Conservation (phyloP, 2,888 invertebrate species). For the Chloroclysta siterata region DNA sequence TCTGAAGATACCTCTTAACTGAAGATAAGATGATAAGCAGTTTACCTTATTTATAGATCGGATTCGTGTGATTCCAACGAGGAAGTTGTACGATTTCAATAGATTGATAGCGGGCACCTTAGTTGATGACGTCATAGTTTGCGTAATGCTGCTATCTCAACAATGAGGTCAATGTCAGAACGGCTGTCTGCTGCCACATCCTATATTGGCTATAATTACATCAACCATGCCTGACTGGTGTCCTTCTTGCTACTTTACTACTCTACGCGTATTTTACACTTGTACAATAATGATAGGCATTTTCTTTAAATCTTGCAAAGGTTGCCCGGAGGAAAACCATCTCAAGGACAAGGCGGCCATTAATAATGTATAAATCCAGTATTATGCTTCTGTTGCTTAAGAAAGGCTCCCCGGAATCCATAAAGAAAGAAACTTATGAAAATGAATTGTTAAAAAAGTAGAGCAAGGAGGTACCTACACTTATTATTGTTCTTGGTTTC, state of each 20-base stretch:
- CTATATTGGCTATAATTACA: constrained; percentile 28
- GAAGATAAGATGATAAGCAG: neutral
- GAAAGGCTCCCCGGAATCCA: too few relatives aligned
- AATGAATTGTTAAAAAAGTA: too few relatives aligned
- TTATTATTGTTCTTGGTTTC: too few relatives aligned
- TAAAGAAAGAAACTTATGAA: too few relatives aligned
- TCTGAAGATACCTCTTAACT: constrained; percentile 3
- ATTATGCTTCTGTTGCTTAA: too few relatives aligned
- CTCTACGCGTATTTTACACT: neutral
- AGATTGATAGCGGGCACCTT: constrained; percentile 36
- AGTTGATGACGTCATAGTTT: constrained; percentile 44
- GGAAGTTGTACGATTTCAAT: constrained; percentile 38
- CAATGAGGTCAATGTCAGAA: constrained; percentile 75
- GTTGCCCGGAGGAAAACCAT: too few relatives aligned
- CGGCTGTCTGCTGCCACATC: constrained; percentile 57
- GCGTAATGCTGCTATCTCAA: constrained; percentile 66
- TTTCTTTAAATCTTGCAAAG: too few relatives aligned
- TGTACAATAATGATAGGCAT: too few relatives aligned
- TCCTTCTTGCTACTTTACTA: constrained; percentile 9
- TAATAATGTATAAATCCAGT: too few relatives aligned
- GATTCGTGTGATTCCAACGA: neutral
- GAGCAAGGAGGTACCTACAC: too few relatives aligned
- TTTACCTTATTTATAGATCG: neutral
- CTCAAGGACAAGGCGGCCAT: too few relatives aligned
- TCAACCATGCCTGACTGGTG: constrained; percentile 11